Evolutionary conservation across 2,888 invertebrate species (phyloP).

Genomic region (Nesidiocoris tenuis): DNA sequence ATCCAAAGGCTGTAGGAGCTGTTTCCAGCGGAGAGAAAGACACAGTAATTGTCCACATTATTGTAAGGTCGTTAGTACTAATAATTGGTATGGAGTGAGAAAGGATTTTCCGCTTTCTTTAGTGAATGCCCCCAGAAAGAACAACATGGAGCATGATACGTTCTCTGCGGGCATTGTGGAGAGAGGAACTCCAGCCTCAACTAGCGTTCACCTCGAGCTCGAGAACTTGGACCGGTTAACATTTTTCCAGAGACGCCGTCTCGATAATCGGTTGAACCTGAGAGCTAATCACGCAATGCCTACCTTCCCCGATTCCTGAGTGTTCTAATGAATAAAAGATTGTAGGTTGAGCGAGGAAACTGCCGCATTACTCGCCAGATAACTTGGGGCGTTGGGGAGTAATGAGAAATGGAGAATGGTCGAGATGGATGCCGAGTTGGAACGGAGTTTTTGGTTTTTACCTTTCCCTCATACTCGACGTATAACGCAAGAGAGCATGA

Average conservation of each 20-base stretch:
- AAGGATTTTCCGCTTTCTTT: not conserved
- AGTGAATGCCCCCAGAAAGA: not conserved
- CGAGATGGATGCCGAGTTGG: not conserved
- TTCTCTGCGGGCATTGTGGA: not conserved
- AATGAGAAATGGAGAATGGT: not conserved
- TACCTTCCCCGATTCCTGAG: not conserved
- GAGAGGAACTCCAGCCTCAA: not conserved
- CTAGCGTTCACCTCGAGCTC: no score
- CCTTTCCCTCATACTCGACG: not conserved
- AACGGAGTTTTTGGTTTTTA: not conserved
- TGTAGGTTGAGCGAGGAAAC: not conserved
- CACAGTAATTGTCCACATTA: not conserved
- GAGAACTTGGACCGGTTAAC: not conserved
- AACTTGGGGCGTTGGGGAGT: not conserved
- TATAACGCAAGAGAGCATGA: not conserved
- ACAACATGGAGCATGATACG: not conserved
- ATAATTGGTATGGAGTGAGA: not conserved
- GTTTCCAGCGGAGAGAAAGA: no score
- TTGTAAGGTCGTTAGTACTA: not conserved
- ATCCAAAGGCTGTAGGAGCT: not conserved
- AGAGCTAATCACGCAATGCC: not conserved
- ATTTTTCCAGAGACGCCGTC: not conserved
- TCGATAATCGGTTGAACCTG: not conserved
- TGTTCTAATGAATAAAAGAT: not conserved
- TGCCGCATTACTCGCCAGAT: not conserved